Conservation (phyloP, 2,113 vertebrate species). For the Rafetus swinhoei region DNA sequence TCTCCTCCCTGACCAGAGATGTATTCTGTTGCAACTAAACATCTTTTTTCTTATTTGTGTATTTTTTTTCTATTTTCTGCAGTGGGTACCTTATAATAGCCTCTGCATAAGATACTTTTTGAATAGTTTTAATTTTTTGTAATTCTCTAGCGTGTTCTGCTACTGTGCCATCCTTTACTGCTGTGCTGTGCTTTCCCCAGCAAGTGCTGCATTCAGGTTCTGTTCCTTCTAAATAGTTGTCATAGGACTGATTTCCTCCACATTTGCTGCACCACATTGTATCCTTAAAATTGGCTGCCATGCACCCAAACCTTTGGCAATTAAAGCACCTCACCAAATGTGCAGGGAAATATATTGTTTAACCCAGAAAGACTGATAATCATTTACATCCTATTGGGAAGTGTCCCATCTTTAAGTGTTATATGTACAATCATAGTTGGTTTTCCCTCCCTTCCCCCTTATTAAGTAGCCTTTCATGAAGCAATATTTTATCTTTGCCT, state of each 20-base stretch:
- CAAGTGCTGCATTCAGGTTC: not conserved
- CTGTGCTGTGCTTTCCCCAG: not conserved
- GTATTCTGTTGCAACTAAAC: not conserved
- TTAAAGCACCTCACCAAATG: not conserved
- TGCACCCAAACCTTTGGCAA: not conserved
- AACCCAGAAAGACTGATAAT: not conserved
- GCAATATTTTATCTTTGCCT: not conserved
- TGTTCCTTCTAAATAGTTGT: not conserved
- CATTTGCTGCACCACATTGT: not conserved
- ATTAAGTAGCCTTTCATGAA: not conserved
- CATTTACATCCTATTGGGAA: not conserved
- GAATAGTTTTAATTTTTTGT: not conserved
- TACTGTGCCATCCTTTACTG: not conserved
- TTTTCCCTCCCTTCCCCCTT: fast-evolving
- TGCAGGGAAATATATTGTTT: not conserved
- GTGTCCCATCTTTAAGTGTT: not conserved
- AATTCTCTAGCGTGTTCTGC: not conserved
- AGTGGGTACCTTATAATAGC: not conserved
- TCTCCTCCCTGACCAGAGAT: not conserved
- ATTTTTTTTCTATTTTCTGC: not conserved
- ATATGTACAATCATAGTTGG: not conserved
- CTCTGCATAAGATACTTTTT: not conserved
- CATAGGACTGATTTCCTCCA: not conserved
- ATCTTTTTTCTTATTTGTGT: not conserved
- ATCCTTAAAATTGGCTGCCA: not conserved